Percentiles rank a stretch among this genome's conserved stretches.
Conservation (phyloP, 2,888 invertebrate genomes). For the Patella depressa region DNA sequence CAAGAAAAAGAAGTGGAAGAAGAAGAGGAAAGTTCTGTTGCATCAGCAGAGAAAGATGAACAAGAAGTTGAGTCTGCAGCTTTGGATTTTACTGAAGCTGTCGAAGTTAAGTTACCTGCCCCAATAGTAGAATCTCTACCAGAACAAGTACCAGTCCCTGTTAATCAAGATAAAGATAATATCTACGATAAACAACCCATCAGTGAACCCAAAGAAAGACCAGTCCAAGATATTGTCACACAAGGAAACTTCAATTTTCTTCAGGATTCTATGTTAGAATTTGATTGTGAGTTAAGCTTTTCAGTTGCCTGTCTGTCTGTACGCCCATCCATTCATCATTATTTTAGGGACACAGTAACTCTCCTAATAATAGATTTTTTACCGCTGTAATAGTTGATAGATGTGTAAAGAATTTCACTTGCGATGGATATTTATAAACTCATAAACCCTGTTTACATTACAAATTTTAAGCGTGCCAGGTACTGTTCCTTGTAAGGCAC, state of each 20-base stretch:
- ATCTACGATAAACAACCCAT: background rate
- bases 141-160: background rate
- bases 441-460: too few species aligned
- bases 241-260: constrained; percentile 74
- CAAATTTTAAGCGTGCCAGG: too few species aligned
- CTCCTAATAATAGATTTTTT: too few species aligned
- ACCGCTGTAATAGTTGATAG: too few species aligned
- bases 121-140: background rate
- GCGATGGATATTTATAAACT: too few species aligned
- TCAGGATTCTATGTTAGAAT: constrained; percentile 85
- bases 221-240: constrained; percentile 67
- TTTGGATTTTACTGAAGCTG: background rate
- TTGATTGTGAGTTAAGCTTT: constrained; percentile 44
- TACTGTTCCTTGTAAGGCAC: too few species aligned
- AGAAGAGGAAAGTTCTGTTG: background rate
- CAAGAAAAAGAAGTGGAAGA: background rate
- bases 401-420: too few species aligned
- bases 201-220: constrained; percentile 41
- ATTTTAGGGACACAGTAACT: too few species aligned
- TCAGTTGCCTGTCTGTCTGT: background rate
- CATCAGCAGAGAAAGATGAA: background rate
- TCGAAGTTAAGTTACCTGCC: background rate
- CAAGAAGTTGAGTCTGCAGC: background rate
- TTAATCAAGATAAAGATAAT: constrained; percentile 5
- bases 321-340: too few species aligned